Percentiles rank a stretch among this genome's conserved stretches.
These are phyloP conservation scores for Eupeodes corollae DNA, from an alignment of 1,140 invertebrate species.

Conservation along the genomic window DNA sequence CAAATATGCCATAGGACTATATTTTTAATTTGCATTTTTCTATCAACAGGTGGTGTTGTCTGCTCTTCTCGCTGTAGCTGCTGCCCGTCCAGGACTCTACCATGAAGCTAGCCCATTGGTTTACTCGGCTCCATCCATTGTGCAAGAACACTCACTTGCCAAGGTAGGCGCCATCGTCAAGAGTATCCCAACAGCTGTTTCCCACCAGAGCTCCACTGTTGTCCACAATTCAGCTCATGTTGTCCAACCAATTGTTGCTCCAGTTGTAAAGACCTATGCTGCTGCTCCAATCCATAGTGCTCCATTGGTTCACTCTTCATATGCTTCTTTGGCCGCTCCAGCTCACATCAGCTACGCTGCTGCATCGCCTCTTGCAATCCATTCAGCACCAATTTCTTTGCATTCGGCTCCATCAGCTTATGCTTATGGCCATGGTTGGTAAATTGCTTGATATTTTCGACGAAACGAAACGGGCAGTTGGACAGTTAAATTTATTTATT, in stretches of 20 bases:
- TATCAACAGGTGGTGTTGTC: conserved; percentile 43
- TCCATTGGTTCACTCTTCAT: not conserved
- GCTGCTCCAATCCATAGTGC: conserved; percentile 6
- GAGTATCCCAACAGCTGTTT: conserved; percentile 37
- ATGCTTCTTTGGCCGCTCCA: conserved; percentile 2
- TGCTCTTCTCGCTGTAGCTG: conserved; percentile 44
- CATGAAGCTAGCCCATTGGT: conserved; percentile 15
- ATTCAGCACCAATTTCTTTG: too few relatives aligned
- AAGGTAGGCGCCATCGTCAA: conserved; percentile 31
- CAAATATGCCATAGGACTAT: not conserved
- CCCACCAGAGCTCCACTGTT: conserved; percentile 38
- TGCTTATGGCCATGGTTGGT: too few relatives aligned
- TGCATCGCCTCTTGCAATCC: too few relatives aligned
- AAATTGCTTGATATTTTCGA: too few relatives aligned
- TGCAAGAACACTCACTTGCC: conserved; percentile 24
- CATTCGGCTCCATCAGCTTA: too few relatives aligned
- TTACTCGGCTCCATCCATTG: conserved; percentile 9
- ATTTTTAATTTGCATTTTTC: not conserved
- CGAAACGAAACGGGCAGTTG: too few relatives aligned
- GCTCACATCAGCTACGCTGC: conserved; percentile 3
- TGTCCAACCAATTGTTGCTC: conserved; percentile 26
- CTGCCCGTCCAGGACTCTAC: conserved; percentile 39
- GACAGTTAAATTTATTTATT: too few relatives aligned
- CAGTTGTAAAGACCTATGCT: conserved; percentile 16
- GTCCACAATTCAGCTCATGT: conserved; percentile 21